Conservation (phyloP, 2,113 vertebrate genomes). For the Harpagus bidentatus region DNA sequence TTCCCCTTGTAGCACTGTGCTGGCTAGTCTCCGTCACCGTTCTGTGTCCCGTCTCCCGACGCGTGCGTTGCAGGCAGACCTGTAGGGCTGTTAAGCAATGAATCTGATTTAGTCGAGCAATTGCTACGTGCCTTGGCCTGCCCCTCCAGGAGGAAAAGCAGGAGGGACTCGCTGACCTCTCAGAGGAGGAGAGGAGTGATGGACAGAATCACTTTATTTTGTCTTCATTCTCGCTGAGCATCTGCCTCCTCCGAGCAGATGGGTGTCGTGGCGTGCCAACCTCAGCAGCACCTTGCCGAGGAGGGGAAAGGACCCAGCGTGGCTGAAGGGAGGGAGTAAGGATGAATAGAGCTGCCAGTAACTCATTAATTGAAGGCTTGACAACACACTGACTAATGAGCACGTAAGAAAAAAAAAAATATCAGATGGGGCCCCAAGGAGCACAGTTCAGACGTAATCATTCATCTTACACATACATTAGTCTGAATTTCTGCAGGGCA, state of each 20-base stretch:
- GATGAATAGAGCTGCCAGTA: background rate
- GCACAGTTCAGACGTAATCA: background rate
- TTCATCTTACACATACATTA: background rate
- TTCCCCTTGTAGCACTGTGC: background rate
- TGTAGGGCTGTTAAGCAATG: background rate
- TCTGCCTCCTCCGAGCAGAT: background rate
- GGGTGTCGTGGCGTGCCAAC: background rate
- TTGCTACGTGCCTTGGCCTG: background rate
- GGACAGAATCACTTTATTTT: background rate
- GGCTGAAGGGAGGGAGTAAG: background rate
- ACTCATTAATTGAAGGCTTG: background rate
- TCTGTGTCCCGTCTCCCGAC: fast-evolving
- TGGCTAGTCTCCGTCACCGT: background rate
- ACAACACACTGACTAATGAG: background rate
- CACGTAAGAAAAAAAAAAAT: background rate
- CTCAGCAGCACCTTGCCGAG: background rate
- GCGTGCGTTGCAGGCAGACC: background rate
- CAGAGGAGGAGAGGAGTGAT: background rate
- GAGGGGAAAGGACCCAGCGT: fast-evolving
- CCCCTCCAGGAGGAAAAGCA: background rate
- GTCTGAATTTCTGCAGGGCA: background rate
- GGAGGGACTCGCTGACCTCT: background rate
- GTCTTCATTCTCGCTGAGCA: background rate
- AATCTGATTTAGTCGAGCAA: fast-evolving
- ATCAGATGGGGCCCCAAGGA: background rate